phyloP scores from a whole-genome alignment of 2,888 invertebrate genomes.

The Monopis laevigella region DNA sequence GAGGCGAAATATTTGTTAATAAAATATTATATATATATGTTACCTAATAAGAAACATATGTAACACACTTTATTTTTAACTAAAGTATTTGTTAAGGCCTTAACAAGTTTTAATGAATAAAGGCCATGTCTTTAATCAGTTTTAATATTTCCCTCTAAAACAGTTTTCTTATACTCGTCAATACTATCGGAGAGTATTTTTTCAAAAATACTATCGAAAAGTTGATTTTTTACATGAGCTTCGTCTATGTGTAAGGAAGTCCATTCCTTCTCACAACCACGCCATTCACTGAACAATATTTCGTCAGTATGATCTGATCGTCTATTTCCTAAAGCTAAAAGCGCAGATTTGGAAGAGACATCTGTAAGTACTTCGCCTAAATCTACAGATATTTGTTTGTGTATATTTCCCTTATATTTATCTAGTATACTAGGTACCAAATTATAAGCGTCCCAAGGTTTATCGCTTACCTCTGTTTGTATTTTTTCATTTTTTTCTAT shows the following conservation, averaged over 20 bases:
- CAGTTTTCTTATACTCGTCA: conserved; percentile 47
- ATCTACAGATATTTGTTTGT: conserved; percentile 29
- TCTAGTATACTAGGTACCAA: conserved; percentile 36
- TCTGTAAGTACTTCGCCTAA: conserved; percentile 37
- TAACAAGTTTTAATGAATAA: no score
- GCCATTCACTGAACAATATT: conserved; percentile 53
- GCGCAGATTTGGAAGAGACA: conserved; percentile 31
- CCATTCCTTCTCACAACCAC: conserved; percentile 56
- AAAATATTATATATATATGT: no score
- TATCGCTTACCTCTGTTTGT: conserved; percentile 29
- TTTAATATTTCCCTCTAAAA: no score
- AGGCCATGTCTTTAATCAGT: no score
- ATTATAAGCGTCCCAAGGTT: conserved; percentile 50
- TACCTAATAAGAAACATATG: no score
- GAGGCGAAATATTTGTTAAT: no score
- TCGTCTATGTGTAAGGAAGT: conserved; percentile 48
- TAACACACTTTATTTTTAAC: no score
- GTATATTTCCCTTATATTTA: conserved; percentile 26
- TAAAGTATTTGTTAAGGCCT: no score
- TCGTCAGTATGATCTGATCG: conserved; percentile 57
- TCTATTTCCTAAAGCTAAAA: conserved; percentile 30
- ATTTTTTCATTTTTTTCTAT: conserved; percentile 33
- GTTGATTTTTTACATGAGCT: conserved; percentile 45
- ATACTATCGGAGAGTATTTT: conserved; percentile 47
- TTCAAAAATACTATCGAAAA: conserved; percentile 54